Base-by-base conservation (phyloP, 2,888 invertebrate species). In the Bombyx huttoni region DNA sequence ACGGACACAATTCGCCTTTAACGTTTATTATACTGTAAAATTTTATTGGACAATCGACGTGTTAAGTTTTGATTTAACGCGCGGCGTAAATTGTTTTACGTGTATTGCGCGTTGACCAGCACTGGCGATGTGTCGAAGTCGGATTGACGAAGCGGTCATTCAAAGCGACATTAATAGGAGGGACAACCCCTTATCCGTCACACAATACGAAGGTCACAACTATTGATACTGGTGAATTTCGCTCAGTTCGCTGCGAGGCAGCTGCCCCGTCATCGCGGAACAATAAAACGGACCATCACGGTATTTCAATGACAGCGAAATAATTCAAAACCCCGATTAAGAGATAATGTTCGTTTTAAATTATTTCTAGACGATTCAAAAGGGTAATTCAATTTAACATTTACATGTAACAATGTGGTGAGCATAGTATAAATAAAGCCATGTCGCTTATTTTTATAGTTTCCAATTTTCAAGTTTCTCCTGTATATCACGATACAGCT, bases 241-340 rank as follows among this genome's bases (percentile, higher is more conserved):
- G 40, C 40, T 10, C 40, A 40, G 13, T 70, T 77, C 66, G 63
- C 64, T 63, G 70, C 66, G 69, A 56, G 64, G 63, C 81, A 77
- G 73, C 80, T 78, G 79, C 74, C 64, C 65, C 59, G 60, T 68
- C 66, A 66, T 74, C 62, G 64, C 60, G 53, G 51, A 62, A 65
- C 61, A 67, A 73, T 68, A 70, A 75, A 66, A 73, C 54, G 52
- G 59, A 61, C 59, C 58, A 59, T 62, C 50, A 47, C 24, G 66
- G 67, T 67, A 64, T 69, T 60, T 59, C 58, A 52, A 53, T 52
- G 52, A 52, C 56, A 63, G 59, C 62, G 55, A 58, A 56, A 59
- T 46, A 40, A 40, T 40, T 40, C 12, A 40, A 8, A 7, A 40
- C 12, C 40, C 40, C 40, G 40, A 24, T 40, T 12, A 12, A 40